Conservation (phyloP, 2,113 vertebrate genomes). For the Zingel zingel region DNA sequence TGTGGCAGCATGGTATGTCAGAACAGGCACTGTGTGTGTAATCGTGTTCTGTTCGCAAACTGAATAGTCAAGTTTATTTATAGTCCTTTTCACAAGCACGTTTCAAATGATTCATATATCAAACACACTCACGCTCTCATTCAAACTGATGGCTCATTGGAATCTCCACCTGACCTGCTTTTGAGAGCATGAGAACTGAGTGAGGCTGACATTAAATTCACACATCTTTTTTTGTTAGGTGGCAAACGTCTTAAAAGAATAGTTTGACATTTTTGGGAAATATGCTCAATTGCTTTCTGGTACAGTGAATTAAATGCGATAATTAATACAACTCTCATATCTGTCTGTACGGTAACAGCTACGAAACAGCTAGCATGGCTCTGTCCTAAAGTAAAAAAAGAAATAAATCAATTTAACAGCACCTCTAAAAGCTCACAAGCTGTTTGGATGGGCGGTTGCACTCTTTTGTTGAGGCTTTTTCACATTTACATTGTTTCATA, state of each 20-base stretch:
- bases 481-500: neutral
- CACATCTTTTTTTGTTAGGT: neutral
- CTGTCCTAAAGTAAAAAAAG: neutral
- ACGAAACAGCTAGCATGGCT: neutral
- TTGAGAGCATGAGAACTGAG: too few relatives aligned
- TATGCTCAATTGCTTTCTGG: neutral
- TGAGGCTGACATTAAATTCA: neutral
- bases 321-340: neutral
- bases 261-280: neutral
- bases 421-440: neutral
- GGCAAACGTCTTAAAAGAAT: neutral
- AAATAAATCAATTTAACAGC: neutral
- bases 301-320: neutral
- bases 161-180: slow-evolving; percentile 26
- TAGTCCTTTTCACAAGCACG: slow-evolving; percentile 43
- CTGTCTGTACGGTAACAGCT: neutral
- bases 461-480: neutral
- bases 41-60: slow-evolving; percentile 34
- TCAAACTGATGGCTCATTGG: slow-evolving; percentile 27
- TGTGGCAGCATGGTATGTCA: slow-evolving; percentile 22
- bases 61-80: slow-evolving; percentile 63
- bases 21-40: slow-evolving; percentile 15
- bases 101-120: slow-evolving; percentile 68
- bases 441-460: slow-evolving; percentile 11
- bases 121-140: slow-evolving; percentile 28